These are phyloP conservation scores for Auanema freiburgensis DNA, from an alignment of 2,888 invertebrate species.

Conservation along the genomic window DNA sequence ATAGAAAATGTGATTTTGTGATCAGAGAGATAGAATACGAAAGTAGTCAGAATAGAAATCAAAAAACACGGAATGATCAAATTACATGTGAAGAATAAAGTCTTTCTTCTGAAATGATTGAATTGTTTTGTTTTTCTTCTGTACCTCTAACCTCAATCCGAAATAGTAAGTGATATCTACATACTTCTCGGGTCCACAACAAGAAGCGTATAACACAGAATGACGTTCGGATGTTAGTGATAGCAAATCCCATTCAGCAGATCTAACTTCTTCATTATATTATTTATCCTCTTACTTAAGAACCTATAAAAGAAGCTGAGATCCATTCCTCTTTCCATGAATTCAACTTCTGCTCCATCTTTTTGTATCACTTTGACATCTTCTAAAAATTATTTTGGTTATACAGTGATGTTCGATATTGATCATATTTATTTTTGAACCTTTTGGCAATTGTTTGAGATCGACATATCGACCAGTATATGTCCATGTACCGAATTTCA, in stretches of 20 bases:
- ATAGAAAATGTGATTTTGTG: slow-evolving; percentile 65
- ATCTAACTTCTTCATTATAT: slow-evolving; percentile 49
- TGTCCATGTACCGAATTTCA: slow-evolving; percentile 65
- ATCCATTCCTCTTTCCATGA: slow-evolving; percentile 63
- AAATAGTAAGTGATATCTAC: slow-evolving; percentile 64
- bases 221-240: slow-evolving; percentile 59
- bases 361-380: slow-evolving; percentile 34
- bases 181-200: slow-evolving; percentile 64
- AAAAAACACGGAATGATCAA: slow-evolving; percentile 64
- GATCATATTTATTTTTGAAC: too few species aligned
- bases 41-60: slow-evolving; percentile 63
- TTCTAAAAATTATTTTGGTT: slow-evolving; percentile 40
- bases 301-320: slow-evolving; percentile 61
- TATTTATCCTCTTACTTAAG: neutral
- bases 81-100: slow-evolving; percentile 63
- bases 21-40: slow-evolving; percentile 64
- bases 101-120: slow-evolving; percentile 49
- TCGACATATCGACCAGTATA: slow-evolving; percentile 62
- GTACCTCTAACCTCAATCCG: slow-evolving; percentile 36
- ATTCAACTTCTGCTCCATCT: slow-evolving; percentile 54
- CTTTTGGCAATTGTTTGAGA: slow-evolving; percentile 49
- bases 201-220: slow-evolving; percentile 61
- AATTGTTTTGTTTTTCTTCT: neutral
- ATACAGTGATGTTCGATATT: too few species aligned
- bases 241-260: slow-evolving; percentile 64